Evolutionary conservation across 2,888 invertebrate species (phyloP).

Genomic region (Drosophila macrospina): DNA sequence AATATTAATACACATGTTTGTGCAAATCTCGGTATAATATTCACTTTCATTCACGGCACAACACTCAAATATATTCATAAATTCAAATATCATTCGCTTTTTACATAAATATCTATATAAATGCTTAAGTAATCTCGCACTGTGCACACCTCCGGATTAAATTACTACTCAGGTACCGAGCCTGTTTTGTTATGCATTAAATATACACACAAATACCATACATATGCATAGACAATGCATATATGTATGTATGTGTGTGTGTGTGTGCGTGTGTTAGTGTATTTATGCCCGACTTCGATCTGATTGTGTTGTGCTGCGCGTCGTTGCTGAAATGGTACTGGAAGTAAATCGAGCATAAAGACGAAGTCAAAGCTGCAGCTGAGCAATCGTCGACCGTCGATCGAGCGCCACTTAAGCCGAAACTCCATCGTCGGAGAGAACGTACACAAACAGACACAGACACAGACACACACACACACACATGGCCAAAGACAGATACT

Average conservation of each 20-base stretch:
- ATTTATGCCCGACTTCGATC: slow-evolving; percentile 44
- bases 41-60: slow-evolving; percentile 36
- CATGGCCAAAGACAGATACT: not conserved
- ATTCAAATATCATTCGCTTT: slow-evolving; percentile 21
- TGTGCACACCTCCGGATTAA: slow-evolving; percentile 42
- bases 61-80: slow-evolving; percentile 15
- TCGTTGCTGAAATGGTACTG: slow-evolving; percentile 82
- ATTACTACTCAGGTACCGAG: slow-evolving; percentile 44
- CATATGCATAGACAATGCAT: slow-evolving; percentile 1
- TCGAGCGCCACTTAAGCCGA: slow-evolving; percentile 52
- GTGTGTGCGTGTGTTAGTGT: slow-evolving; percentile 3
- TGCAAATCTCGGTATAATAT: slow-evolving; percentile 11
- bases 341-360: slow-evolving; percentile 83
- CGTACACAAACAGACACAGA: not conserved
- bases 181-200: slow-evolving; percentile 37
- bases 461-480: not conserved
- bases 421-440: slow-evolving; percentile 29
- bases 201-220: slow-evolving; percentile 1
- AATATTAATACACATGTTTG: slow-evolving; percentile 5
- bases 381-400: slow-evolving; percentile 28
- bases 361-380: slow-evolving; percentile 55
- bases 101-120: slow-evolving; percentile 26
- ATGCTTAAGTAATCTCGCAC: slow-evolving; percentile 32
- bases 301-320: slow-evolving; percentile 78
- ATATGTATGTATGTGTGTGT: slow-evolving; percentile 2